phyloP scores from a whole-genome alignment of 2,888 invertebrate genomes.

The Smittia sp. region DNA sequence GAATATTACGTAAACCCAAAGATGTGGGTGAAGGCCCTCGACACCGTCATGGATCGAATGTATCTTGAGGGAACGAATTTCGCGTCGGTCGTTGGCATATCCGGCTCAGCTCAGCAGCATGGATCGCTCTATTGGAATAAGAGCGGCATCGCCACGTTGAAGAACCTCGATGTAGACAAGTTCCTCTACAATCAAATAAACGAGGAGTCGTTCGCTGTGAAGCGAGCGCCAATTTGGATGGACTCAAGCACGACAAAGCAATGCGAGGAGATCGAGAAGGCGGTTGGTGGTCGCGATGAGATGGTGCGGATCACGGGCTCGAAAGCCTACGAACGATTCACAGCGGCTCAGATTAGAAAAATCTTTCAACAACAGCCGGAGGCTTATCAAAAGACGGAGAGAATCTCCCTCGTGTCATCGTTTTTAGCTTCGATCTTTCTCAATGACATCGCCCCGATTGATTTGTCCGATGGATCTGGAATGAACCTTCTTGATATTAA shows the following conservation, averaged over 20 bases:
- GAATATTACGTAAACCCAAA: constrained; percentile 75
- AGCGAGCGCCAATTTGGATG: constrained; percentile 94
- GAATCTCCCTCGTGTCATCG: constrained; percentile 90
- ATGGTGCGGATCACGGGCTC: constrained; percentile 52
- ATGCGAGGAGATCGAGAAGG: constrained; percentile 75
- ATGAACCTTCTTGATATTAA: constrained; percentile 91
- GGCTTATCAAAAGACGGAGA: constrained; percentile 72
- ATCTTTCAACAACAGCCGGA: constrained; percentile 68
- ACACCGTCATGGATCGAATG: constrained; percentile 78
- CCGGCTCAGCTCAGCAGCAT: constrained; percentile 97
- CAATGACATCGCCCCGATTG: constrained; percentile 86
- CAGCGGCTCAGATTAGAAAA: constrained; percentile 91
- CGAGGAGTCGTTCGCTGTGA: constrained; percentile 70
- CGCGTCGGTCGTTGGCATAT: constrained; percentile 75
- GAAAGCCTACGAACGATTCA: constrained; percentile 63
- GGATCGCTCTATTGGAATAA: constrained; percentile 94
- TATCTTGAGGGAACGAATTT: constrained; percentile 76
- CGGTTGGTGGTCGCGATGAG: constrained; percentile 63
- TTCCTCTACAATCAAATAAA: constrained; percentile 81
- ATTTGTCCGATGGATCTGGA: constrained; percentile 89
- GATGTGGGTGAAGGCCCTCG: constrained; percentile 95
- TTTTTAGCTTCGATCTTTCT: constrained; percentile 86
- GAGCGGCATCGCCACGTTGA: constrained; percentile 65
- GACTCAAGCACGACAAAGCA: constrained; percentile 73
- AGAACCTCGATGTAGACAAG: constrained; percentile 66